Evolutionary conservation across 2,113 vertebrate species (phyloP), one percentile per base, ranked within the genome.

Genomic region (Misgurnus mizolepis): DNA sequence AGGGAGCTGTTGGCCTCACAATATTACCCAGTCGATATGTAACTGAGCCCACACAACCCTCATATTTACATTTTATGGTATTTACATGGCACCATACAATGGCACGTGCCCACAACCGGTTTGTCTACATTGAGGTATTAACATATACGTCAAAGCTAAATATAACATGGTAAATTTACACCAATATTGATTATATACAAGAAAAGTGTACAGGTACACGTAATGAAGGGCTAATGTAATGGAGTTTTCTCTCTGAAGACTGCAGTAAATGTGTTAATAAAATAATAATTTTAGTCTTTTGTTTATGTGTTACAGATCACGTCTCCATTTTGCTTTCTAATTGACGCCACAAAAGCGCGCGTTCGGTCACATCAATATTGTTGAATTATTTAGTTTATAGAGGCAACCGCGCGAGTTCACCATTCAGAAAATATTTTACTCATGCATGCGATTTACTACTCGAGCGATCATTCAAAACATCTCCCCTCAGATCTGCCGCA

Each of bases 321-420:
- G 67, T 2, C 18, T 18, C 4, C 40, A 61, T 58, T 14, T 40
- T 45, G 10, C 14, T 8, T 15, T 39, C 43, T n/a, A 60, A 12
- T 5, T 8, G 10, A 5, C 49, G 49, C 6, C 34, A 7, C 14
- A 65, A 8, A 65, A 8, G 62, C 69, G 14, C 41, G 53, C 22
- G 53, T 53, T 68, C 65, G 40, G 49, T 41, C 67, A 81, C 72
- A 39, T 78, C 79, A 71, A 73, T 84, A 68, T 61, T 69, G 18
- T 40, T 84, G 75, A 84, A 84, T 84, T 78, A 84, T 80, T 80
- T 50, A 80, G 50, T 15, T 58, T 18, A 49, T 64, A 66, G 11
- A 3, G 6, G 40, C 70, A 73, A 15, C 17, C 39, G 27, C 14
- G 12, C 60, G n/a, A 58, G 10, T 4, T 34, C 10, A 7, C 67